Percentiles rank a stretch among this genome's conserved stretches.
Evolutionary conservation across 1,140 invertebrate species (phyloP).

Genomic region (Phenacoccus solenopsis): DNA sequence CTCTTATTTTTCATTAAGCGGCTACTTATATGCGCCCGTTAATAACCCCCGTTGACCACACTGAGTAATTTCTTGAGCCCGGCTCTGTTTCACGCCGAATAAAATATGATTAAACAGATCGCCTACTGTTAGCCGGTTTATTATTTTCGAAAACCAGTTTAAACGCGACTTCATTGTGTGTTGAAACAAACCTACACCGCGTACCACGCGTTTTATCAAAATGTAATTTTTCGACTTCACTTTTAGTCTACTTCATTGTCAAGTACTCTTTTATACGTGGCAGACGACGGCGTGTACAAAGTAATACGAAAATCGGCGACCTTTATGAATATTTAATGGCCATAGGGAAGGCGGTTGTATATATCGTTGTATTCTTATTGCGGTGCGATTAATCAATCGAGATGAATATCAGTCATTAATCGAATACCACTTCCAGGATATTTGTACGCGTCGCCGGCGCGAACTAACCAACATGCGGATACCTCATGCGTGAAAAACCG

Average conservation of each 20-base stretch:
- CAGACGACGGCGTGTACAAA: not conserved
- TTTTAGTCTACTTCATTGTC: not conserved
- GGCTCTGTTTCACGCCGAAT: not conserved
- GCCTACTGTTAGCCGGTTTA: not conserved
- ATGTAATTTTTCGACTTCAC: not conserved
- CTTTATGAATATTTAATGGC: not conserved
- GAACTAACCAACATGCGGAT: too few species aligned
- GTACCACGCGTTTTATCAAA: not conserved
- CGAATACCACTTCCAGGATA: not conserved
- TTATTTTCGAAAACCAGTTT: not conserved
- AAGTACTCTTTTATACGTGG: not conserved
- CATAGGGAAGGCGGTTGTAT: too few species aligned
- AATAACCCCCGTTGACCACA: not conserved
- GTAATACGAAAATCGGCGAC: not conserved
- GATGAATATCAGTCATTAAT: slow-evolving; percentile 3
- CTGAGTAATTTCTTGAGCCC: not conserved
- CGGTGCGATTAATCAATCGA: not conserved
- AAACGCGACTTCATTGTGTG: not conserved
- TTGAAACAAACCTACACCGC: not conserved
- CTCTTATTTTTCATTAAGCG: not conserved
- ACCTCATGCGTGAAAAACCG: not conserved
- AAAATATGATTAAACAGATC: not conserved
- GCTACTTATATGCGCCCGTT: not conserved
- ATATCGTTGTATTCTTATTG: too few species aligned
- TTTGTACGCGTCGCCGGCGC: not conserved